Percentiles rank a stretch among this genome's conserved stretches.
phyloP scores from a whole-genome alignment of 1,140 invertebrate species.

The Halesus radiatus region DNA sequence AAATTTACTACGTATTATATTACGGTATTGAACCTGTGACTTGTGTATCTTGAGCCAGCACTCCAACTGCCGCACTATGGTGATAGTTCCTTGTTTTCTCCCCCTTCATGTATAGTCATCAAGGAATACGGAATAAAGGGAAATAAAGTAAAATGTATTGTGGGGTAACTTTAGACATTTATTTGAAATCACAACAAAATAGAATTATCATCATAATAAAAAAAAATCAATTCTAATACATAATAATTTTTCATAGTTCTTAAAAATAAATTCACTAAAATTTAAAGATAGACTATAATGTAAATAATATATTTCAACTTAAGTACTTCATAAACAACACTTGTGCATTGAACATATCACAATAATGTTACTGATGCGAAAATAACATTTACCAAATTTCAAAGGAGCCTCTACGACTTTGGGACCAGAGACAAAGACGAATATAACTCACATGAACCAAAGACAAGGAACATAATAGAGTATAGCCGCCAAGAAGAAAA shows the following conservation, averaged over 20 bases:
- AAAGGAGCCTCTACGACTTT: not conserved
- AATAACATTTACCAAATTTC: constrained; percentile 8
- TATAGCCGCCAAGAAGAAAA: too few species aligned
- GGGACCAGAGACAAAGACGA: too few species aligned
- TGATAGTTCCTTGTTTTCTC: too few species aligned
- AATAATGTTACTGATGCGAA: constrained; percentile 5
- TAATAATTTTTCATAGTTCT: constrained; percentile 22
- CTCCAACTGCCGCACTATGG: too few species aligned
- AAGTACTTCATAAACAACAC: constrained; percentile 29
- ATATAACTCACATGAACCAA: too few species aligned
- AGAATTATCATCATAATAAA: constrained; percentile 18
- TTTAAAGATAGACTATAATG: constrained; percentile 36
- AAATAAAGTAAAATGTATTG: not conserved
- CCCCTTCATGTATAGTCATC: too few species aligned
- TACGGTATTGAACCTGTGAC: too few species aligned
- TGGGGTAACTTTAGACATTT: constrained; percentile 35
- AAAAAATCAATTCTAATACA: constrained; percentile 18
- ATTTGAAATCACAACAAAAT: constrained; percentile 38
- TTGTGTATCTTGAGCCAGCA: too few species aligned
- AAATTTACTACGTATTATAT: too few species aligned
- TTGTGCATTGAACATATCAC: constrained; percentile 29
- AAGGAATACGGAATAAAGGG: too few species aligned
- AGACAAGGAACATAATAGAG: too few species aligned
- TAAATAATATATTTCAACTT: constrained; percentile 38
- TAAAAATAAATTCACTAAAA: constrained; percentile 34